A percentile compares a stretch with the other conserved stretches of the same genome.
These are phyloP conservation scores for Athalia rosae DNA, from an alignment of 2,888 invertebrate genomes.

Conservation along the genomic window DNA sequence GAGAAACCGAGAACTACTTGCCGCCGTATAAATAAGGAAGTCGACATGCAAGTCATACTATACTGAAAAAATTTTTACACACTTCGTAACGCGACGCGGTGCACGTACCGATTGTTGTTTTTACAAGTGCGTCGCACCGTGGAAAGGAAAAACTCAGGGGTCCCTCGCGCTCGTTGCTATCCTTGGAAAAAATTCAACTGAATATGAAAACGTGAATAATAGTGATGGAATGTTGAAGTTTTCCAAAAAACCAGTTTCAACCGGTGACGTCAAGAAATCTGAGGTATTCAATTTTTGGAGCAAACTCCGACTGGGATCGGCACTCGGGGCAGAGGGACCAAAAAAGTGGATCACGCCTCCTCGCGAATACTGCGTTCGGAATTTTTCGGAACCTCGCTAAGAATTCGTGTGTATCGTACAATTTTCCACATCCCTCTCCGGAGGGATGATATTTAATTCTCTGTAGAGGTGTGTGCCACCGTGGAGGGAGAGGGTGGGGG, in stretches of 20 bases:
- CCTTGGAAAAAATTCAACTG: neutral
- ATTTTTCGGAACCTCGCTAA: too few species aligned
- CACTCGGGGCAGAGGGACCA: too few species aligned
- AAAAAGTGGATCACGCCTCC: too few species aligned
- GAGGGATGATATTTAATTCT: constrained; percentile 26
- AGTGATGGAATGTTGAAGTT: too few species aligned
- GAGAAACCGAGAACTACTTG: constrained; percentile 38
- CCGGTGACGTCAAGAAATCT: too few species aligned
- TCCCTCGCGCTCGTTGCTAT: neutral
- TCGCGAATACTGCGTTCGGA: too few species aligned
- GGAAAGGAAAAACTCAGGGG: neutral
- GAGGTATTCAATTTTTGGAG: too few species aligned
- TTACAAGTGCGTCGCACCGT: constrained; percentile 35
- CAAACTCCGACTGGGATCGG: too few species aligned
- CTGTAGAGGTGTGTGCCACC: constrained; percentile 7
- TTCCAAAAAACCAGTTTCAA: too few species aligned
- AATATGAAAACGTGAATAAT: too few species aligned
- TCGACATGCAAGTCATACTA: neutral
- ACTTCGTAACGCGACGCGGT: neutral
- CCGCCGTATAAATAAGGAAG: constrained; percentile 49
- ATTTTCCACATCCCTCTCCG: neutral
- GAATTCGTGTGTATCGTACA: neutral
- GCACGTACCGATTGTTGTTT: constrained; percentile 13
- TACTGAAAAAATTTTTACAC: too few species aligned
- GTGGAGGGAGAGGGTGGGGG: neutral